These are phyloP conservation scores for Apolygus lucorum DNA, from an alignment of 1,140 invertebrate species.

Conservation along the genomic window DNA sequence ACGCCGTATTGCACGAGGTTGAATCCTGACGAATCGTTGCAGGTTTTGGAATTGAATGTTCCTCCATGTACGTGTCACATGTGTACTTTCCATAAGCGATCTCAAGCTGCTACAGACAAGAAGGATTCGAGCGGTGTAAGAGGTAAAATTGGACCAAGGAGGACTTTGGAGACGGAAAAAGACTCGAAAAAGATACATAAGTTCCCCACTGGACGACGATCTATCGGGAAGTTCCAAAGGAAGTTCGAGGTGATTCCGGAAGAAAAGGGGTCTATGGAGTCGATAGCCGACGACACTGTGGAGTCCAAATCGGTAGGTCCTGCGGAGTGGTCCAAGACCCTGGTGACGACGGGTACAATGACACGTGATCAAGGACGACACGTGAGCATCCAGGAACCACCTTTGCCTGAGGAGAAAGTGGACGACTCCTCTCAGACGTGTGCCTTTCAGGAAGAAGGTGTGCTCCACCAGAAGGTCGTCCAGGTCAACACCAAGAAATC, in stretches of 20 bases:
- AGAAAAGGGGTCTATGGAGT: constrained; percentile 30
- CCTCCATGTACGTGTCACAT: constrained; percentile 25
- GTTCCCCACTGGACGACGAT: not conserved
- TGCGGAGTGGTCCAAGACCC: constrained; percentile 19
- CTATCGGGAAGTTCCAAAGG: not conserved
- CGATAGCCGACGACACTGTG: constrained; percentile 19
- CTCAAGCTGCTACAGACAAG: not conserved
- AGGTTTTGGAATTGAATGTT: constrained; percentile 25
- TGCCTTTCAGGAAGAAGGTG: too few relatives aligned
- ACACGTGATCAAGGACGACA: constrained; percentile 17
- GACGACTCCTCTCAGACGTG: constrained; percentile 6
- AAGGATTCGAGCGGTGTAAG: not conserved
- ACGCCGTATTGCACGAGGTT: not conserved
- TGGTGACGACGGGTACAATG: constrained; percentile 17
- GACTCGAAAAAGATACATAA: constrained; percentile 14
- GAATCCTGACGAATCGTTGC: constrained; percentile 2
- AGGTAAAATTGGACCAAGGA: not conserved
- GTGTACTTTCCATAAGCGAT: constrained; percentile 23
- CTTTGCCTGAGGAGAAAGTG: constrained; percentile 6
- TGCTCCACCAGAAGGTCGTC: not conserved
- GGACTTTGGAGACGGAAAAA: not conserved
- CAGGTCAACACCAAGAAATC: not conserved
- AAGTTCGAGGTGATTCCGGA: constrained; percentile 34
- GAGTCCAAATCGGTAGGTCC: constrained; percentile 6
- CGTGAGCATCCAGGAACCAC: constrained; percentile 17